These are phyloP conservation scores for Colius striatus DNA, from an alignment of 2,113 vertebrate species.

Conservation along the genomic window DNA sequence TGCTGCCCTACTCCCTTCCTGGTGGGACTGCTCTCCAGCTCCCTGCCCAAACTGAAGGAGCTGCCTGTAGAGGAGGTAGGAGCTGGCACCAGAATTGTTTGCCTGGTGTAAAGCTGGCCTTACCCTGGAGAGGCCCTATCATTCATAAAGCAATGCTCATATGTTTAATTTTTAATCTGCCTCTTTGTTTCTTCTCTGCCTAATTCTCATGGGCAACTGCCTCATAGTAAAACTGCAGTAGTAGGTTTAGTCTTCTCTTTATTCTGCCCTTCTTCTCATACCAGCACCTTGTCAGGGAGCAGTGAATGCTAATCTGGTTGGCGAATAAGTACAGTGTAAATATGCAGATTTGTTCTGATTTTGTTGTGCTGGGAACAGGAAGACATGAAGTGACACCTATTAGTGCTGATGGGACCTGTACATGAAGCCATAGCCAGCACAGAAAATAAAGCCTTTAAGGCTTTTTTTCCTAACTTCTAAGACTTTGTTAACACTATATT, in stretches of 20 bases:
- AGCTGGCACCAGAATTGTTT: not conserved
- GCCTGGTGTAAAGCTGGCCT: not conserved
- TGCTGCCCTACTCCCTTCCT: constrained; percentile 98
- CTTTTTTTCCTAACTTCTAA: not conserved
- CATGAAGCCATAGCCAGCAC: not conserved
- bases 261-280: not conserved
- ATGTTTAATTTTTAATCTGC: not conserved
- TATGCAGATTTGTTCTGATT: not conserved
- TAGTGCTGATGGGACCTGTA: not conserved
- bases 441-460: not conserved
- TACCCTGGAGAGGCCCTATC: not conserved
- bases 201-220: not conserved
- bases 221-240: not conserved
- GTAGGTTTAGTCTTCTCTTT: not conserved
- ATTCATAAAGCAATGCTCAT: not conserved
- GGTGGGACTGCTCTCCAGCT: constrained; percentile 95
- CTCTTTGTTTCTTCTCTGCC: not conserved
- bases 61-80: constrained; percentile 96
- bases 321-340: not conserved
- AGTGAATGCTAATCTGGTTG: not conserved
- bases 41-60: constrained; percentile 95
- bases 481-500: not conserved
- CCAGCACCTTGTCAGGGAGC: not conserved
- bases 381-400: not conserved
- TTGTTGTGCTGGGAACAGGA: not conserved